These are phyloP conservation scores for Nesidiocoris tenuis DNA, from an alignment of 2,888 invertebrate species.

Conservation along the genomic window DNA sequence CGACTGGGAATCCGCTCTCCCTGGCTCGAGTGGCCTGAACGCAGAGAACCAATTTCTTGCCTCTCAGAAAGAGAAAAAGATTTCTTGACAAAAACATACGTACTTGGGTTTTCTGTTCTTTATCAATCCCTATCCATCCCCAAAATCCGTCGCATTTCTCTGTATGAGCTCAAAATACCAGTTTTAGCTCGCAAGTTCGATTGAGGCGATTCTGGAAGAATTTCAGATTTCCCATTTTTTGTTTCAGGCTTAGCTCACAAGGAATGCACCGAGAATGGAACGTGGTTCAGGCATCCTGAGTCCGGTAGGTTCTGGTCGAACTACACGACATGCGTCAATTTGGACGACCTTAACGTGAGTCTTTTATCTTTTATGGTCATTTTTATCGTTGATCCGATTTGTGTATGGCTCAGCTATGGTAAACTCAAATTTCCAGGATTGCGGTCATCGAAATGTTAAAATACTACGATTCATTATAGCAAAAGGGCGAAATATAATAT, in stretches of 20 bases:
- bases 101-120: background rate
- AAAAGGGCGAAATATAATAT: no score
- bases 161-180: no score
- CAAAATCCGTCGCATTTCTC: background rate
- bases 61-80: background rate
- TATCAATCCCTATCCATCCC: background rate
- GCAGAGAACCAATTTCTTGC: background rate
- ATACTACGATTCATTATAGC: no score
- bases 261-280: constrained; percentile 74
- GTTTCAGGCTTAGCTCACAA: constrained; percentile 76
- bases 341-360: constrained; percentile 67
- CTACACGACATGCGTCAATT: constrained; percentile 82
- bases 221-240: no score
- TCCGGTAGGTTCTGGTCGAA: constrained; percentile 82
- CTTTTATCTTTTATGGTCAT: constrained; percentile 30
- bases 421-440: no score
- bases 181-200: no score
- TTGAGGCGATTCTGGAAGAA: no score
- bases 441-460: no score
- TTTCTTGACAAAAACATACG: no score
- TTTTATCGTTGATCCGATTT: no score
- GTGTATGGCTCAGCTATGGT: no score
- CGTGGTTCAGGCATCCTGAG: constrained; percentile 79
- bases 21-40: background rate
- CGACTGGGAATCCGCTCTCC: no score